phyloP scores from a whole-genome alignment of 2,888 invertebrate species.

The Agrochola litura region DNA sequence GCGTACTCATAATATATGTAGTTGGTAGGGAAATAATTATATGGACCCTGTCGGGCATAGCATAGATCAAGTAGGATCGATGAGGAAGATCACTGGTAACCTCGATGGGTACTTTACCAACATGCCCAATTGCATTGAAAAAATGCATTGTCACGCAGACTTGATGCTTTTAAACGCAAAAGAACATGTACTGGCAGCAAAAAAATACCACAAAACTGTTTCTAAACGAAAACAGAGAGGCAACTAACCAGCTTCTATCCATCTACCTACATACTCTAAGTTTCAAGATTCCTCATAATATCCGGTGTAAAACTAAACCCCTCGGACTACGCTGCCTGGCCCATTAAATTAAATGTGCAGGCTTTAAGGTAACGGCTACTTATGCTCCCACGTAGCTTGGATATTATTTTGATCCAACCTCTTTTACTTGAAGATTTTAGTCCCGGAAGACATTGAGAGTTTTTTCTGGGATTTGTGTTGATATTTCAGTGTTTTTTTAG shows the following conservation, averaged over 20 bases:
- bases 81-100: too few relatives aligned
- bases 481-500: constrained; percentile 42
- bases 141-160: neutral
- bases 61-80: too few relatives aligned
- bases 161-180: too few relatives aligned
- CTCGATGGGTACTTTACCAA: neutral
- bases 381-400: constrained; percentile 72
- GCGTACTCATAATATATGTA: too few relatives aligned
- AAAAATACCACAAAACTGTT: neutral
- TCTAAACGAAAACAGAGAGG: constrained; percentile 5
- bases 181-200: neutral
- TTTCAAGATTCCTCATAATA: constrained; percentile 63
- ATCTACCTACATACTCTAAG: constrained; percentile 26
- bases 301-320: constrained; percentile 63
- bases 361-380: constrained; percentile 77
- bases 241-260: constrained; percentile 15
- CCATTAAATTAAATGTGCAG: constrained; percentile 77
- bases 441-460: constrained; percentile 41
- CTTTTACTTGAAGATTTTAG: constrained; percentile 66
- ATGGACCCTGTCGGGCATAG: too few relatives aligned
- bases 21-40: too few relatives aligned
- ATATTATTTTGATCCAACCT: constrained; percentile 77
- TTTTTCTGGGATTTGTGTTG: constrained; percentile 51
- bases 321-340: constrained; percentile 57
- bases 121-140: neutral